phyloP scores from a whole-genome alignment of 2,797 vertebrate species.

The Poeciliopsis presidionis region DNA sequence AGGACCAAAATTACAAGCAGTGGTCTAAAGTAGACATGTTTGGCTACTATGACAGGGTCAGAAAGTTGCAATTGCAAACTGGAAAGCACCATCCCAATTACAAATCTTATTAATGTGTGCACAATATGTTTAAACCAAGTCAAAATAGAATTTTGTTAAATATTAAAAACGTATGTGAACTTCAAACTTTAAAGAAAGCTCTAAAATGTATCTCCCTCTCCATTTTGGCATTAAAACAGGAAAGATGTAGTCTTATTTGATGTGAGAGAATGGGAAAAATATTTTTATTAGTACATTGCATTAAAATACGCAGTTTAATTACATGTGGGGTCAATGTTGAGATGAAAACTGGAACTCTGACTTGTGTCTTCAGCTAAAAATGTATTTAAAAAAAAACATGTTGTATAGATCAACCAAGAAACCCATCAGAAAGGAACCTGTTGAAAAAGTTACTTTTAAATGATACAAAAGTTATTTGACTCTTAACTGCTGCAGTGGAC shows the following conservation, averaged over 20 bases:
- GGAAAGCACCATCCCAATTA: background rate
- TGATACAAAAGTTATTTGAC: background rate
- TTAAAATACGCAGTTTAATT: background rate
- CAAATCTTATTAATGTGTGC: too few species aligned
- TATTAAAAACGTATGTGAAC: background rate
- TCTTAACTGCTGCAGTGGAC: background rate
- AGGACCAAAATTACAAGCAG: background rate
- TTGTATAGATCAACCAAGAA: background rate
- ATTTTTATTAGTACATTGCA: background rate
- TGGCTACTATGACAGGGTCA: background rate
- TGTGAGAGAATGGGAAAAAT: background rate
- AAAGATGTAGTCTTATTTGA: background rate
- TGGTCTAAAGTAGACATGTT: background rate
- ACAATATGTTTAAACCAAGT: background rate
- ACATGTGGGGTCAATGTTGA: background rate
- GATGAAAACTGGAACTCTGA: background rate
- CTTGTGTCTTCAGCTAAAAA: background rate
- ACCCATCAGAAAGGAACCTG: background rate
- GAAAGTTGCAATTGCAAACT: background rate
- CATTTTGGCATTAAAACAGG: background rate
- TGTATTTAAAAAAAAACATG: background rate
- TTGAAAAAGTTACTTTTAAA: background rate
- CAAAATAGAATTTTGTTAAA: background rate
- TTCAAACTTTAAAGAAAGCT: background rate
- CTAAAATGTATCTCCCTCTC: background rate